phyloP scores from a whole-genome alignment of 1,140 invertebrate genomes.

The Littorina saxatilis region DNA sequence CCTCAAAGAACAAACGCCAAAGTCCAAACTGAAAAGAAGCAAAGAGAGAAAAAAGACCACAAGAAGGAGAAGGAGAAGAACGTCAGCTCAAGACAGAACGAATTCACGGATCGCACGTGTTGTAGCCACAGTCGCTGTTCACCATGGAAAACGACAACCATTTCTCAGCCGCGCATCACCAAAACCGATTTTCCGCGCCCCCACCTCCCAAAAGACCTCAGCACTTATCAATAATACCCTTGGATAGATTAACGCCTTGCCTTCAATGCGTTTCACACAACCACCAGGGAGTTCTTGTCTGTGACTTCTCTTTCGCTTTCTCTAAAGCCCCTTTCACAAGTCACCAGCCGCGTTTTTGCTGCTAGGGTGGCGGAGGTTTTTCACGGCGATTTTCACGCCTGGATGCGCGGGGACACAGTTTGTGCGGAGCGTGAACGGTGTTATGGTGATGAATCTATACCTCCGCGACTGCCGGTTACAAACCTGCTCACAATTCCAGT shows the following conservation, averaged over 20 bases:
- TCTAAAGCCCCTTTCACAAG: neutral
- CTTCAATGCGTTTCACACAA: conserved; percentile 7
- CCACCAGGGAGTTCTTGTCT: neutral
- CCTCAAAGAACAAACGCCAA: no score
- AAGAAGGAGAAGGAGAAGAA: neutral
- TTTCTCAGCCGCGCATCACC: conserved; percentile 16
- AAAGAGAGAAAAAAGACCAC: neutral
- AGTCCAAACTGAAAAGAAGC: no score
- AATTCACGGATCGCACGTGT: neutral
- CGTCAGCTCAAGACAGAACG: neutral
- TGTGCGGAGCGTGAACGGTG: neutral
- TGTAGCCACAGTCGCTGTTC: neutral
- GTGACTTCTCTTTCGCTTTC: conserved; percentile 5
- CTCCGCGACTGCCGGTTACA: no score
- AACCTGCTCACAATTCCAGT: no score
- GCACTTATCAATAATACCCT: conserved; percentile 28
- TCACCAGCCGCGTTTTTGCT: neutral
- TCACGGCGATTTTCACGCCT: conserved; percentile 29
- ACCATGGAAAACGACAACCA: conserved; percentile 4
- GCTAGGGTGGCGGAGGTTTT: conserved; percentile 23
- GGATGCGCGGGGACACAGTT: neutral
- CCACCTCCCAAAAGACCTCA: conserved; percentile 6
- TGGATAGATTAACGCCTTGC: conserved; percentile 24
- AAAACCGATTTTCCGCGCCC: conserved; percentile 37
- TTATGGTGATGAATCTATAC: conserved; percentile 13